Evolutionary conservation across 2,113 vertebrate species (phyloP).

Genomic region (Colius striatus): DNA sequence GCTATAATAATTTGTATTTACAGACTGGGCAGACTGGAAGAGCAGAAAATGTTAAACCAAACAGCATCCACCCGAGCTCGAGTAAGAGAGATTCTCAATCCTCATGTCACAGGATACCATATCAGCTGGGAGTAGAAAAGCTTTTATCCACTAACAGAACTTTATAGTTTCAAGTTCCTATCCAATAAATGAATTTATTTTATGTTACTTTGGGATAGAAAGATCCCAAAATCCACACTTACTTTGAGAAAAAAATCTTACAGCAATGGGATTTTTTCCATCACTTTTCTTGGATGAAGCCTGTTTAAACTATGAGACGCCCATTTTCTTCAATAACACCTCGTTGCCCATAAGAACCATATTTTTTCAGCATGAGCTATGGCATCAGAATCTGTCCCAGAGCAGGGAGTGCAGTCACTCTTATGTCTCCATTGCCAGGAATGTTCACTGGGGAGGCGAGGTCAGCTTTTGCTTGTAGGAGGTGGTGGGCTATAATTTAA

Average conservation of each 20-base stretch:
- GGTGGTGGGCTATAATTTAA: background rate
- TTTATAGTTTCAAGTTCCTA: background rate
- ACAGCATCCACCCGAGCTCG: slow-evolving; percentile 11
- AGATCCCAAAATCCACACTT: background rate
- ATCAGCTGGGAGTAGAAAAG: background rate
- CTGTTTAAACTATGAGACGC: background rate
- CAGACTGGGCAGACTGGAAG: background rate
- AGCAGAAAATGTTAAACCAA: slow-evolving; percentile 27
- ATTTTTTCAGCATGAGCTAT: background rate
- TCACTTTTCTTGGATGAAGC: background rate
- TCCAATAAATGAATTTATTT: background rate
- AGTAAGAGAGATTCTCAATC: background rate
- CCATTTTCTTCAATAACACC: background rate
- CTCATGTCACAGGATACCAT: background rate
- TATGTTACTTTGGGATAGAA: background rate
- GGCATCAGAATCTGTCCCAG: background rate
- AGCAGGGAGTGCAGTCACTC: background rate
- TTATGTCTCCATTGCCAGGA: background rate
- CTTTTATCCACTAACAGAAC: background rate
- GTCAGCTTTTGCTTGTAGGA: background rate
- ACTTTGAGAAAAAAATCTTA: background rate
- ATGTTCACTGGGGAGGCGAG: background rate
- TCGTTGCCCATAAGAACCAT: background rate
- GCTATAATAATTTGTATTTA: slow-evolving; percentile 40
- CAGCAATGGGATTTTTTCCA: background rate